Base-by-base conservation (phyloP, 1,140 invertebrate genomes). In the Pachypeltis micranthus region DNA sequence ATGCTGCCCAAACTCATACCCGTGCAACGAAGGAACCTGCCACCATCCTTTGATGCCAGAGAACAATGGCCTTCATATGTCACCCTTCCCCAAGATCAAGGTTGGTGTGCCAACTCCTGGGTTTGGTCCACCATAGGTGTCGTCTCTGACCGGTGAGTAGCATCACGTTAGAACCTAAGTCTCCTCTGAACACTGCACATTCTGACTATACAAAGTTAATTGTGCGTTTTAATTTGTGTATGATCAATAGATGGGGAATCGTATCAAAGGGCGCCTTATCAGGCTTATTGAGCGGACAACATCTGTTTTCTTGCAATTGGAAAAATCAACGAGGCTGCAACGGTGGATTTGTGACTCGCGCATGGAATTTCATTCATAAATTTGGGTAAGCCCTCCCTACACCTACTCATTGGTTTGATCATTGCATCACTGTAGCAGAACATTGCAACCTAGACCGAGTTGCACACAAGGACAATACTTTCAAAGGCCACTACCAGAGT, bases 71-170 rank as follows among this genome's bases (percentile, higher is more conserved):
- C 80, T 0, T 76, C 78, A 0, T 77, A 80, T 27, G 86, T 96
- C 29, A 81, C 85, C 0, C 78, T 76, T 0, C 77, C 96, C 10
- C 75, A 81, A 12, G 92, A 98, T 75, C 94, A 98, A 87, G 62
- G 71, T 31, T 92, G 93, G 86, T 91, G 93, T 70, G 92, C 85
- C 0, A 82, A 91, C 0, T 95, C 93, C 1, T 97, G 93, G 93
- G 93, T 92, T 0, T 81, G 96, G 34, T 89, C 90, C 0, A 90
- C 92, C 0, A 84, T 85, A 12, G 83, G 82, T 1, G 83, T 91
- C n/a, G 86, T 85, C 61, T 85, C 85, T 44, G 88, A 90, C 70
- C 82, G 87, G 61, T 62, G 34, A 60, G 2, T 29, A 12, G 12
- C 10, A 16, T 16, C 10, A 55, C 23, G 23, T 44, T 44, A n/a